phyloP scores from a whole-genome alignment of 2,113 vertebrate species.

The Thunnus maccoyii region DNA sequence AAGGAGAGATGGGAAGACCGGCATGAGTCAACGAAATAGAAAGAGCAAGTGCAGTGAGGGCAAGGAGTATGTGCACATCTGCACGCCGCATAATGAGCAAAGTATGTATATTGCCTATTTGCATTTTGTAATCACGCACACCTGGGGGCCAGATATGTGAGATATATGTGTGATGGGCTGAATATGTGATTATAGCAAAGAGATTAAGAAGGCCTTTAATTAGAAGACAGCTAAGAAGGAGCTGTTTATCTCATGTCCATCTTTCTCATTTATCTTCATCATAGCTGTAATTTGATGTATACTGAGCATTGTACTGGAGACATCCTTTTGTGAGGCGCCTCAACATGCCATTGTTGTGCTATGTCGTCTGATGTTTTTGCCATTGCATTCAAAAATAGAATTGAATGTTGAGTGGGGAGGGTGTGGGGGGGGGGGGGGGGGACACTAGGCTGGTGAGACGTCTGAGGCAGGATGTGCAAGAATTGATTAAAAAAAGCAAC shows the following conservation, averaged over 20 bases:
- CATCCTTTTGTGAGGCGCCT: slow-evolving; percentile 13
- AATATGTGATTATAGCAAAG: slow-evolving; percentile 58
- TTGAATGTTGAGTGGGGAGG: slow-evolving; percentile 11
- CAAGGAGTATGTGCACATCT: slow-evolving; percentile 51
- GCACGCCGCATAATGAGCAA: slow-evolving; percentile 51
- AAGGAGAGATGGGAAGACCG: slow-evolving; percentile 69
- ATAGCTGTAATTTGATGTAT: slow-evolving; percentile 36
- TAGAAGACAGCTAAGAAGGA: slow-evolving; percentile 48
- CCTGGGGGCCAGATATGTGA: slow-evolving; percentile 51
- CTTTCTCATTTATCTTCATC: slow-evolving; percentile 61
- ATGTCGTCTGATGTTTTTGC: slow-evolving; percentile 35
- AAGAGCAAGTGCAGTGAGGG: slow-evolving; percentile 53
- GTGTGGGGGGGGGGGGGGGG: not conserved
- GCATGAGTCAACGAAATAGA: slow-evolving; percentile 65
- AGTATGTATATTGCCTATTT: slow-evolving; percentile 59
- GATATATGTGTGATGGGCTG: slow-evolving; percentile 36
- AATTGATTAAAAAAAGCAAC: slow-evolving; percentile 59
- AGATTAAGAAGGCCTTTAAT: slow-evolving; percentile 70
- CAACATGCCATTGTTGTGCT: slow-evolving; percentile 23
- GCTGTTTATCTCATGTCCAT: slow-evolving; percentile 58
- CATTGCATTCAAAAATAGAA: slow-evolving; percentile 48
- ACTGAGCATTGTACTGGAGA: slow-evolving; percentile 20
- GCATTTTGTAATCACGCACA: slow-evolving; percentile 67
- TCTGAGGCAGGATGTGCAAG: slow-evolving; percentile 44
- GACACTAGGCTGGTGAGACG: slow-evolving; percentile 7